Evolutionary conservation across 2,113 vertebrate species (phyloP).

Genomic region (Furnarius figulus): DNA sequence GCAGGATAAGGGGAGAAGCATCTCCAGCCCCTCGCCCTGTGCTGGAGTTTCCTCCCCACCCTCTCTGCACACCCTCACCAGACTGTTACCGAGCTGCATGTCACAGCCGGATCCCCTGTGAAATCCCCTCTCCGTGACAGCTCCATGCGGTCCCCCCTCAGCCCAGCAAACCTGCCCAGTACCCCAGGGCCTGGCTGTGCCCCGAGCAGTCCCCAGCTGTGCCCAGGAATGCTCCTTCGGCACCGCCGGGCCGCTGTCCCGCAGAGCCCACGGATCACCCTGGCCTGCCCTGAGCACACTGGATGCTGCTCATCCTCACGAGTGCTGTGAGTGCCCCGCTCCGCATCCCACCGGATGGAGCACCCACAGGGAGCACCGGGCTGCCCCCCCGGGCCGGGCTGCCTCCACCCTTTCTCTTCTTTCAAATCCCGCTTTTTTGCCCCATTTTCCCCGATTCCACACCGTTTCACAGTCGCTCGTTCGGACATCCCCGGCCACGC

Average conservation of each 20-base stretch:
- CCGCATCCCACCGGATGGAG: fast-evolving
- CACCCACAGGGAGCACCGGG: neutral
- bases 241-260: fast-evolving
- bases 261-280: neutral
- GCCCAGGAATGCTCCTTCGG: neutral
- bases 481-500: fast-evolving
- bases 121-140: neutral
- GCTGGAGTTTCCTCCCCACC: no score
- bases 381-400: neutral
- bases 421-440: no score
- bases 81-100: neutral
- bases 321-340: neutral
- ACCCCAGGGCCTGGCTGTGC: neutral
- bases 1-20: neutral
- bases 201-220: fast-evolving
- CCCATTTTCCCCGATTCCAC: fast-evolving
- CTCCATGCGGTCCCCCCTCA: fast-evolving
- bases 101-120: neutral
- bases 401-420: no score
- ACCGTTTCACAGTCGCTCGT: fast-evolving
- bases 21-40: neutral
- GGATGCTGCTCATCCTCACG: fast-evolving
- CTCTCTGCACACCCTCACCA: no score
- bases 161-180: neutral
- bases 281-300: no score